Base-by-base conservation (phyloP, 2,113 vertebrate species). In the Silurus asotus region DNA sequence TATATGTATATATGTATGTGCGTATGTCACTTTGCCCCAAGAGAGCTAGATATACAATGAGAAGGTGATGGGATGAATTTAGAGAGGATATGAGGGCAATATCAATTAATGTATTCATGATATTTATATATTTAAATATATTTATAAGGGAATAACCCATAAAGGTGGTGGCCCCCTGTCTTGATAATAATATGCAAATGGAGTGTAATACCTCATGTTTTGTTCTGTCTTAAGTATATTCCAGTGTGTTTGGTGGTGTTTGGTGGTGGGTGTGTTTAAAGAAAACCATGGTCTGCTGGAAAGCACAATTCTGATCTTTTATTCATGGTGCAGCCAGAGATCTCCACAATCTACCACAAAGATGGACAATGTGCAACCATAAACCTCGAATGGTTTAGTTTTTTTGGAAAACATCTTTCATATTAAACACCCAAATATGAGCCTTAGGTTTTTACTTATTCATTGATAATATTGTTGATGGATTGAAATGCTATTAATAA, bases 61-160 rank as follows among this genome's bases (percentile, higher is more conserved):
- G 19, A 45, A 70, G 65, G 72, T 88, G 77, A 15, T 45, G 25
- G 61, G 17, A 48, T 89, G 90, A 87, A 92, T 93, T 91, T 91
- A 92, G 87, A 83, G 89, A 87, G 85, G 82, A 90, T 89, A 88
- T 87, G 89, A 90, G 89, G 88, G 70, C 90, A 88, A 84, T 93
- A 87, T 88, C 89, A 92, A 94, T 94, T 93, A 92, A 94, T 93
- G 90, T 93, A 95, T 94, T 95, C 93, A 95, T 95, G 92, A 95
- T 93, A 95, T 95, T 94, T 94, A 95, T 94, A 93, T 94, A 95
- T 94, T 95, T 94, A 95, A 95, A 95, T 95, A 94, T 95, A 95
- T 95, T 95, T 95, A 95, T 95, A 93, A 94, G 93, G 89, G 88
- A 90, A 92, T 91, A 93, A 92, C 90, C 94, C 93, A 92, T 88